These are phyloP conservation scores for Brachionus sp. DNA, from an alignment of 1,140 invertebrate species.

Conservation along the genomic window DNA sequence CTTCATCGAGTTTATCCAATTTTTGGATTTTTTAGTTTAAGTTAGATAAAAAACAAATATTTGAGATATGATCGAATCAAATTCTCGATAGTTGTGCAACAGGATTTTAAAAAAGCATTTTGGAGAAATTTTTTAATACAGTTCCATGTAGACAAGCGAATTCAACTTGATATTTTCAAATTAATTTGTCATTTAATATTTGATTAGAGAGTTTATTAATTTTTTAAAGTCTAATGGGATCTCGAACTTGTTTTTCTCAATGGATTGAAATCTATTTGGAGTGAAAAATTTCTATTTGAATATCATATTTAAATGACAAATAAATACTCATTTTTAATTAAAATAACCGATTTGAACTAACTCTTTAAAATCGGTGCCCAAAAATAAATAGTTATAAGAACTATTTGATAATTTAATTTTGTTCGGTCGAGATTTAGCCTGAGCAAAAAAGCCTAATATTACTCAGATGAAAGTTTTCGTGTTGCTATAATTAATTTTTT, in stretches of 20 bases:
- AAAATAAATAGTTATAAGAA: neutral
- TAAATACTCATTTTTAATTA: conserved; percentile 1
- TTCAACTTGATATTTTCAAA: conserved; percentile 34
- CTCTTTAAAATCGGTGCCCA: neutral
- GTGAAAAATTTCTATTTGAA: conserved; percentile 5
- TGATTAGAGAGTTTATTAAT: conserved; percentile 11
- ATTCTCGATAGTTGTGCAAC: neutral
- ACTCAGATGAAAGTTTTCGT: conserved; percentile 9
- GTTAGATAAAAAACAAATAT: neutral
- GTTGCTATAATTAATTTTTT: neutral
- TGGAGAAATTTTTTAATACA: neutral
- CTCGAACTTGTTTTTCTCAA: neutral
- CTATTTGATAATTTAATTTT: neutral
- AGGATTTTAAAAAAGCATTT: neutral
- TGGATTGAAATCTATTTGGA: neutral
- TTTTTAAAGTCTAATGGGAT: neutral
- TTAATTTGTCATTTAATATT: conserved; percentile 41
- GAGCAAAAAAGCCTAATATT: neutral
- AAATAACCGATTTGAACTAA: neutral
- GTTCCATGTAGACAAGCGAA: neutral
- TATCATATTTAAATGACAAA: conserved; percentile 11
- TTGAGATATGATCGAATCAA: neutral
- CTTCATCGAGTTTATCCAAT: neutral
- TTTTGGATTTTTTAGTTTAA: neutral
- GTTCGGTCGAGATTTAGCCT: neutral